Evolutionary conservation across 2,113 vertebrate species (phyloP).

Genomic region (Tychaedon coryphoeus): DNA sequence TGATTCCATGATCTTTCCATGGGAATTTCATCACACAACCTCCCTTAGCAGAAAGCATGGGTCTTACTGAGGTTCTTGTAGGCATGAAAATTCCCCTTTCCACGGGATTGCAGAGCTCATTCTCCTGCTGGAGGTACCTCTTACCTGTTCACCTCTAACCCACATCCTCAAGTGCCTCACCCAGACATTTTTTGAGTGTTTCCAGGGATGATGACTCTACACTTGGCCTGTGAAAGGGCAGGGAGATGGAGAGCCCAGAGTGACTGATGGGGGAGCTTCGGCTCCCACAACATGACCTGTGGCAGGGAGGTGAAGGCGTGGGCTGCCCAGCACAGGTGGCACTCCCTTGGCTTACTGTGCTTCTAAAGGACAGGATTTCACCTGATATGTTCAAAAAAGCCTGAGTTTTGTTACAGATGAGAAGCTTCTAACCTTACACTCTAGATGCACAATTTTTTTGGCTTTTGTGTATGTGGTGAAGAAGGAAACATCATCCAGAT

Average conservation of each 20-base stretch:
- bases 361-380: background rate
- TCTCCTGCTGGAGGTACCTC: background rate
- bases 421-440: fast-evolving
- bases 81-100: background rate
- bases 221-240: background rate
- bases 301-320: fast-evolving
- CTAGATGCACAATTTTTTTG: fast-evolving
- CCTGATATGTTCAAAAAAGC: background rate
- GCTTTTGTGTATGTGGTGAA: fast-evolving
- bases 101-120: fast-evolving
- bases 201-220: background rate
- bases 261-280: background rate
- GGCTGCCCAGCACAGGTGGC: background rate
- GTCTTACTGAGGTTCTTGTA: background rate
- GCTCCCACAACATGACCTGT: fast-evolving
- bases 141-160: background rate
- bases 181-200: fast-evolving
- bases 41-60: background rate
- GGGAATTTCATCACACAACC: no score
- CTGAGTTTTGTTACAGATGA: fast-evolving
- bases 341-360: background rate
- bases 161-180: background rate
- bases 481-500: background rate
- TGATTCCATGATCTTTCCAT: background rate
- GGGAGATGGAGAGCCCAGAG: background rate